Percentiles rank a stretch among this genome's conserved stretches.
Conservation (phyloP, 2,888 invertebrate species). For the Caenorhabditis sinica region DNA sequence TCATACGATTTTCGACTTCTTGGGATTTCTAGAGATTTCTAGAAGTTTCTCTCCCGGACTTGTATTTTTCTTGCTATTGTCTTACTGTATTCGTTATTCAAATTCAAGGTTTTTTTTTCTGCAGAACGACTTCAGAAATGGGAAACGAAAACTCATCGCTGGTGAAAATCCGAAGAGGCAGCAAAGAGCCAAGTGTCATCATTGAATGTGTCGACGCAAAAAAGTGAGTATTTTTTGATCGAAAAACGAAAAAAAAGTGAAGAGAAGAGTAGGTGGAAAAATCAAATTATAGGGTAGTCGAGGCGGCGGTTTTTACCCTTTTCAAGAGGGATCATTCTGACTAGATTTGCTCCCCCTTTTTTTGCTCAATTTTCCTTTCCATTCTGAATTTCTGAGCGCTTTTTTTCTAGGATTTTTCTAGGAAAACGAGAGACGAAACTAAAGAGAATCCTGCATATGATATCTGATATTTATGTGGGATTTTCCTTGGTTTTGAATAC, state of each 20-base stretch:
- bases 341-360: not conserved
- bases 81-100: too few species aligned
- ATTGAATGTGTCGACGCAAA: slow-evolving; percentile 67
- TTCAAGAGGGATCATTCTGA: slow-evolving; percentile 1
- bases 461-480: slow-evolving; percentile 4
- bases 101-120: too few species aligned
- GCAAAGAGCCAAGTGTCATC: slow-evolving; percentile 67
- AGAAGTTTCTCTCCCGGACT: not conserved
- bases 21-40: not conserved
- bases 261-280: not conserved
- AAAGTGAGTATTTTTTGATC: slow-evolving; percentile 45
- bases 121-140: slow-evolving; percentile 53
- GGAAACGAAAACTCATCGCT: slow-evolving; percentile 75
- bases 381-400: not conserved
- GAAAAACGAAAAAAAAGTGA: slow-evolving; percentile 13
- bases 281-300: slow-evolving; percentile 19
- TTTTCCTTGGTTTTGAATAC: not conserved
- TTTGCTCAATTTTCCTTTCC: not conserved
- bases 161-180: slow-evolving; percentile 66
- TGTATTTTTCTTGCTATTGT: not conserved
- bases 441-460: not conserved
- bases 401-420: not conserved
- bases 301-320: slow-evolving; percentile 18
- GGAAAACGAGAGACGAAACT: not conserved
- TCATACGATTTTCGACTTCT: slow-evolving; percentile 16